Evolutionary conservation across 2,888 invertebrate species (phyloP), one percentile per base, ranked within the genome.

Genomic region (Gastracanthus pulcherrimus): DNA sequence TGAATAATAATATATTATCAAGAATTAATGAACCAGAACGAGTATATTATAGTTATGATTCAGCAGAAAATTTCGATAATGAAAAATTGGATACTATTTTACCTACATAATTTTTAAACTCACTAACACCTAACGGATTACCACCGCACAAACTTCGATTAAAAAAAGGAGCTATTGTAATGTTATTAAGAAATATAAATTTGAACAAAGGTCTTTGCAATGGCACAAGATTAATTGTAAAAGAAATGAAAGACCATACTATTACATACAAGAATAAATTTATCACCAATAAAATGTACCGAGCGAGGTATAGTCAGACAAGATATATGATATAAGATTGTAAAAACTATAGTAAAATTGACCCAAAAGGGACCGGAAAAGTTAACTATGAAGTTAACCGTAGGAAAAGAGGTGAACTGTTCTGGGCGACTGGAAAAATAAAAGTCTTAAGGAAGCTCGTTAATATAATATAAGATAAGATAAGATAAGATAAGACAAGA

Each of bases 141-240:
- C 86, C 88, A 9, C 87, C 84, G 0, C 85, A 86, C 60, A 78
- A 82, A 45, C 74, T 87, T 26, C 41, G 48, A 31, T 58, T 87
- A 6, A 87, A 87, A 79, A 58, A 48, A 26, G 85, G 85, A 16
- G 78, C 79, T 1, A 67, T 87, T 13, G 80, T 86, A 2, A 87
- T 88, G 78, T 66, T 86, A 36, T 72, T 86, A 19, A 55, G 85
- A 45, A 87, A 87, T 81, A 19, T 87, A 11, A 77, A 86, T 69
- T 9, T 76, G 29, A 60, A 80, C 19, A 69, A 74, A 1, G 84
- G 85, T 13, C 58, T 86, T 41, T 87, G 85, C 55, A 86, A 87
- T 36, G 76, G 76, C 2, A 76, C 76, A 66, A 26, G 76, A 4
- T 66, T 76, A 51, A 51, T 34, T 13, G n/a, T 64, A 31, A 64